Base-by-base conservation (phyloP, 2,888 invertebrate species). In the Tridacna crocea region DNA sequence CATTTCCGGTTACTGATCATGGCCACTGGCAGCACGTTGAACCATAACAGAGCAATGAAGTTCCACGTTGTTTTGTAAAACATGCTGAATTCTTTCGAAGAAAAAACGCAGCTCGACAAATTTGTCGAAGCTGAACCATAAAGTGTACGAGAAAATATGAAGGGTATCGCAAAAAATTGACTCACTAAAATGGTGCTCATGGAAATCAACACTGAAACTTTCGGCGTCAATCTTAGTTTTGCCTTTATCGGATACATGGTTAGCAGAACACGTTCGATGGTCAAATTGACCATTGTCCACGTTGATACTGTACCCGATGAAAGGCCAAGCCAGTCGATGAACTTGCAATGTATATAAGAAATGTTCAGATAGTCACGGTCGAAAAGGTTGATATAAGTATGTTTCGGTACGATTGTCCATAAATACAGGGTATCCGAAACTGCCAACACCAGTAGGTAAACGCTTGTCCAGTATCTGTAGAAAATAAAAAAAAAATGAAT, bases 1-100 rank as follows among this genome's bases (percentile, higher is more conserved):
- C 61, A 22, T 61, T 61, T 61, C 61, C 61, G 61, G 61, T 22
- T 13, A 61, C n/a, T 61, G 61, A 61, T 61, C n/a, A 22, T 61
- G 15, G 4, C 61, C 61, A 61, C 22, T 24, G 61, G 61, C 22
- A 61, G 10, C 61, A 61, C 61, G 26, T 26, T 61, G 61, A 61
- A 61, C 12, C 61, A 61, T 2, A 61, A n/a, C n/a, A 61, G 61
- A 22, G 22, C 61, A 22, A 10, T 61, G 22, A n/a, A 61, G 26
- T 26, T 61, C 61, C 61, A 61, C 19, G 61, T 22, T 13, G 26
- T 26, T n/a, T 61, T 61, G 22, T n/a, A 22, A 24, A 61, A 61
- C 3, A 4, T 22, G n/a, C 61, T 17, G 61, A 13, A 22, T 13
- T 61, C 61, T 22, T 61, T 17, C 15, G 61, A 22, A n/a, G 13